Evolutionary conservation across 2,113 vertebrate species (phyloP).

Genomic region (Malurus cyaneus): DNA sequence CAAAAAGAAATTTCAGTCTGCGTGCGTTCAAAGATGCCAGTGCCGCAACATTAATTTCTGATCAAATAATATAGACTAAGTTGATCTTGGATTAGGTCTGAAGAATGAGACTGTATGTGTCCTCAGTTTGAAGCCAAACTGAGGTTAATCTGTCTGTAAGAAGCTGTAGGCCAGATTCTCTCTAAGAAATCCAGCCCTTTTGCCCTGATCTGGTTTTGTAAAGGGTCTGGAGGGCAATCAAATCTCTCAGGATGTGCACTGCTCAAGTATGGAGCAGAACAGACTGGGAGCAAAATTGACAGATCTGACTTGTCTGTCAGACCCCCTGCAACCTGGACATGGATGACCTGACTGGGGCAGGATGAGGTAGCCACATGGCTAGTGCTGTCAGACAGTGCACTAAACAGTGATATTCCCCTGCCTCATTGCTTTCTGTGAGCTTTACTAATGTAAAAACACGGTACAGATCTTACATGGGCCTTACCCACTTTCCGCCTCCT

Average conservation of each 20-base stretch:
- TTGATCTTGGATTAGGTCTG: conserved; percentile 46
- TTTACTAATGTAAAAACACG: background rate
- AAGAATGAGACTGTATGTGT: conserved; percentile 7
- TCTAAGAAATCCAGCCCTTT: conserved; percentile 52
- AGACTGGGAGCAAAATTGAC: background rate
- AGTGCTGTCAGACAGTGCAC: background rate
- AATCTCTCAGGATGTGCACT: background rate
- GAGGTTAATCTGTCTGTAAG: conserved; percentile 61
- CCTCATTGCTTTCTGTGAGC: background rate
- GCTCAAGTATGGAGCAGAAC: background rate
- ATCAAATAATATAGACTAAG: background rate
- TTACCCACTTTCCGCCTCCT: background rate
- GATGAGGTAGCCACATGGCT: background rate
- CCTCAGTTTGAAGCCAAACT: conserved; percentile 32
- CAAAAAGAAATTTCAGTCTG: background rate
- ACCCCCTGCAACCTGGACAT: background rate
- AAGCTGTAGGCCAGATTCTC: conserved; percentile 40
- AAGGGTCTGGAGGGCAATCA: background rate
- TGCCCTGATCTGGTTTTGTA: background rate
- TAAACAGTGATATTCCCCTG: fast-evolving
- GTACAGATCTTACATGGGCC: background rate
- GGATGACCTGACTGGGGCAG: fast-evolving
- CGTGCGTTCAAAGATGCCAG: background rate
- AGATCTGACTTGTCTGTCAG: background rate
- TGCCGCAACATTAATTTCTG: background rate